These are phyloP conservation scores for Harpalus rufipes DNA, from an alignment of 2,888 invertebrate genomes.

Conservation along the genomic window DNA sequence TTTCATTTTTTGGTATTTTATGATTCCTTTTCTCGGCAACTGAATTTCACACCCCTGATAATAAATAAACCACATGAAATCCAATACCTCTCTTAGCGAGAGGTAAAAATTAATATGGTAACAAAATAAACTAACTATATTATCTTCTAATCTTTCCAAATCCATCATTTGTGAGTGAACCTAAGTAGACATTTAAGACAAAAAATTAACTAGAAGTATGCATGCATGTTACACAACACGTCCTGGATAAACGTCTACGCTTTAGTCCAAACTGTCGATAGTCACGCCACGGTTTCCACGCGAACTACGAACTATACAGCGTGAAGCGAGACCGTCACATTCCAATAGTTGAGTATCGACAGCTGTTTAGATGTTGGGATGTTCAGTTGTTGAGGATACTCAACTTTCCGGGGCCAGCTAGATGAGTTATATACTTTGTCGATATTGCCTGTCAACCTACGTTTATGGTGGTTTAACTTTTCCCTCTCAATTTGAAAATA, in stretches of 20 bases:
- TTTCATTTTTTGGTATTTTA: no score
- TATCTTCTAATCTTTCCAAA: neutral
- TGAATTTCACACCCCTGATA: no score
- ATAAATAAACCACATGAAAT: no score
- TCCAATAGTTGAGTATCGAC: conserved; percentile 35
- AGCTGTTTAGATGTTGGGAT: conserved; percentile 5
- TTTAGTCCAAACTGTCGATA: conserved; percentile 7
- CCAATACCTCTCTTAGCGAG: no score
- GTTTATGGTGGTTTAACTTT: conserved; percentile 13
- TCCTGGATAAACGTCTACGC: neutral
- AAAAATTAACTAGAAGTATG: neutral
- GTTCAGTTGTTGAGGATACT: conserved; percentile 30
- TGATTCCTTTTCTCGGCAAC: no score
- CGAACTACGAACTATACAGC: conserved; percentile 2
- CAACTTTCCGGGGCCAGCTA: conserved; percentile 26
- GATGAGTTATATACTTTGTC: conserved; percentile 29
- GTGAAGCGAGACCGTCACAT: conserved; percentile 2
- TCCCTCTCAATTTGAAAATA: neutral
- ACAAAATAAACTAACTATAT: neutral
- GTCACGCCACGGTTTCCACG: conserved; percentile 32
- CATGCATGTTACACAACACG: neutral
- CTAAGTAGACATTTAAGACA: neutral
- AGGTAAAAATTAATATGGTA: no score
- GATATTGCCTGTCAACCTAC: conserved; percentile 28
- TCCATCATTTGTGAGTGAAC: neutral